Percentiles rank a stretch among this genome's conserved stretches.
These are phyloP conservation scores for Archips xylosteana DNA, from an alignment of 2,888 invertebrate species.

Conservation along the genomic window DNA sequence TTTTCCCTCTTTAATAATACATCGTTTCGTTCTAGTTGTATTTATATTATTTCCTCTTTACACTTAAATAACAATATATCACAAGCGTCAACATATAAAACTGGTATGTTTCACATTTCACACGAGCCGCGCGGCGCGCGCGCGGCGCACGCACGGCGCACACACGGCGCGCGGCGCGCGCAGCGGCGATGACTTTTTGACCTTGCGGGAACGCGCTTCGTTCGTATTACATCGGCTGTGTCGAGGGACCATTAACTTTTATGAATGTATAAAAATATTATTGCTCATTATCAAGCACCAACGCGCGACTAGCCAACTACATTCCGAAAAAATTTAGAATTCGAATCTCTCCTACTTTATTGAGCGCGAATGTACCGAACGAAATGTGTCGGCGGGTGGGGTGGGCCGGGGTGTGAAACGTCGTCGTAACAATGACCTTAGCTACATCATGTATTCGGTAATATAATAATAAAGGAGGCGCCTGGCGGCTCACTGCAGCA, in stretches of 20 bases:
- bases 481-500: conserved; percentile 92
- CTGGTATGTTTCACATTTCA: conserved; percentile 55
- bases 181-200: conserved; percentile 69
- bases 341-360: conserved; percentile 74
- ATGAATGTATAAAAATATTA: conserved; percentile 86
- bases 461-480: conserved; percentile 53
- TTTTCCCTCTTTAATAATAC: conserved; percentile 67
- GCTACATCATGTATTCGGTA: conserved; percentile 83
- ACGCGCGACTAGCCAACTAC: conserved; percentile 83
- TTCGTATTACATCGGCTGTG: conserved; percentile 48
- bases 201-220: conserved; percentile 60
- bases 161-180: conserved; percentile 19
- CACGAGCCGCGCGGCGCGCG: conserved; percentile 28
- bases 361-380: conserved; percentile 76
- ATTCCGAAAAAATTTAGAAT: conserved; percentile 77
- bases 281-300: conserved; percentile 85
- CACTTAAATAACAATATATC: conserved; percentile 86
- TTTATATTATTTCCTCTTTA: conserved; percentile 80
- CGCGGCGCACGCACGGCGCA: conserved; percentile 18
- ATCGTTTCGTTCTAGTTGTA: conserved; percentile 74
- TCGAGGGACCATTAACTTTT: conserved; percentile 68
- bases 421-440: conserved; percentile 75
- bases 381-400: conserved; percentile 58
- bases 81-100: conserved; percentile 84
- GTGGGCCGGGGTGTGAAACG: conserved; percentile 58